These are phyloP conservation scores for Biston betularia DNA, from an alignment of 2,888 invertebrate genomes.

Conservation along the genomic window DNA sequence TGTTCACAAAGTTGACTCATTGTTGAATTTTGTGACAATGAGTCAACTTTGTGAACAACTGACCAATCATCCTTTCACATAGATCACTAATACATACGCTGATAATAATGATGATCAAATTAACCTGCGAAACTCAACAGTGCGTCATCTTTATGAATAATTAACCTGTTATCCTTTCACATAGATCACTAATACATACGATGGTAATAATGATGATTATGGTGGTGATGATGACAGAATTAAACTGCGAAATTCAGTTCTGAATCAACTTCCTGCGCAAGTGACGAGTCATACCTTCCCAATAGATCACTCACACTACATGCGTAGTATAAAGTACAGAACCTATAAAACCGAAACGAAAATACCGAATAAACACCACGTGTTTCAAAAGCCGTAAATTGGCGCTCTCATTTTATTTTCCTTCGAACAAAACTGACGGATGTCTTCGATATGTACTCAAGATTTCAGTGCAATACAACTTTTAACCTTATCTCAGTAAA, in stretches of 20 bases:
- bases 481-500: constrained; percentile 9
- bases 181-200: too few relatives aligned
- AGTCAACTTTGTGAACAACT: too few relatives aligned
- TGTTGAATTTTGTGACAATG: too few relatives aligned
- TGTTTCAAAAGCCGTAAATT: constrained; percentile 43
- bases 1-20: too few relatives aligned
- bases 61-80: too few relatives aligned
- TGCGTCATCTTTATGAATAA: too few relatives aligned
- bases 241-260: background rate
- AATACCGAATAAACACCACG: constrained; percentile 32
- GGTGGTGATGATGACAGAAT: background rate
- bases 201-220: too few relatives aligned
- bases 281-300: constrained; percentile 1
- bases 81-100: too few relatives aligned
- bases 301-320: background rate
- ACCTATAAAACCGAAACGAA: constrained; percentile 13
- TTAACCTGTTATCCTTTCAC: too few relatives aligned
- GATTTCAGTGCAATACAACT: background rate
- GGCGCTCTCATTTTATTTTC: constrained; percentile 38
- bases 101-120: too few relatives aligned
- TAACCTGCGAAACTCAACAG: too few relatives aligned
- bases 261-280: constrained; percentile 2
- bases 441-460: constrained; percentile 33
- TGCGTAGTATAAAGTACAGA: background rate
- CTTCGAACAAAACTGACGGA: constrained; percentile 40